Conservation (phyloP, 2,888 invertebrate genomes). For the Ceraclea dissimilis region DNA sequence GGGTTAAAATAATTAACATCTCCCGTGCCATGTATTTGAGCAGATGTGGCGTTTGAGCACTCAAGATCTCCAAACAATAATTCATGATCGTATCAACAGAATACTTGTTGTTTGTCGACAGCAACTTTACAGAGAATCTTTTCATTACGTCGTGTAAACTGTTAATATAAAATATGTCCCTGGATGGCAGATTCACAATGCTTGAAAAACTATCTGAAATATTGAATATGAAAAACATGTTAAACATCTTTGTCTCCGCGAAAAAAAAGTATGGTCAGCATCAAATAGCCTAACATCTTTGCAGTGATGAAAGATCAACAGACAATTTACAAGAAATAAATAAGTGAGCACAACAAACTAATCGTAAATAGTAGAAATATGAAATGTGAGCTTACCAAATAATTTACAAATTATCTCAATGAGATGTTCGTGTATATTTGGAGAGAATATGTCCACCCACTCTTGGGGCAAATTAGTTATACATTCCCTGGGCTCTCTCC, state of each 20-base stretch:
- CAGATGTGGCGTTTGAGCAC: constrained; percentile 19
- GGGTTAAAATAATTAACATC: constrained; percentile 36
- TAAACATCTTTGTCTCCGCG: too few species aligned
- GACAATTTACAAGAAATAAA: too few species aligned
- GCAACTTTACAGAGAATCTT: constrained; percentile 27
- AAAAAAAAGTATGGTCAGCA: too few species aligned
- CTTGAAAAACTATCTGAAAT: constrained; percentile 17
- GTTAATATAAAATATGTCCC: constrained; percentile 31
- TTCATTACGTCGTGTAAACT: constrained; percentile 30
- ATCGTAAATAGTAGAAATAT: too few species aligned
- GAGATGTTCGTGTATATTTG: constrained; percentile 50
- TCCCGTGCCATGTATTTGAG: constrained; percentile 39
- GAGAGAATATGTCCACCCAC: constrained; percentile 71
- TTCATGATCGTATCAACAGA: constrained; percentile 11
- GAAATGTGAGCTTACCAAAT: constrained; percentile 38
- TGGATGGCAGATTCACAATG: constrained; percentile 18
- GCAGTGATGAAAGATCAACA: too few species aligned
- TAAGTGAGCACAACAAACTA: too few species aligned
- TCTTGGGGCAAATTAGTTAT: constrained; percentile 51
- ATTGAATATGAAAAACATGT: background rate
- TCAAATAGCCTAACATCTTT: too few species aligned
- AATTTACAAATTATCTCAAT: constrained; percentile 46
- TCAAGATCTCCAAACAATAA: constrained; percentile 24
- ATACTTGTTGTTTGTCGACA: constrained; percentile 8
- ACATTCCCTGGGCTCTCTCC: constrained; percentile 32